Evolutionary conservation across 2,888 invertebrate genomes (phyloP).

Genomic region (Eilema caniola): DNA sequence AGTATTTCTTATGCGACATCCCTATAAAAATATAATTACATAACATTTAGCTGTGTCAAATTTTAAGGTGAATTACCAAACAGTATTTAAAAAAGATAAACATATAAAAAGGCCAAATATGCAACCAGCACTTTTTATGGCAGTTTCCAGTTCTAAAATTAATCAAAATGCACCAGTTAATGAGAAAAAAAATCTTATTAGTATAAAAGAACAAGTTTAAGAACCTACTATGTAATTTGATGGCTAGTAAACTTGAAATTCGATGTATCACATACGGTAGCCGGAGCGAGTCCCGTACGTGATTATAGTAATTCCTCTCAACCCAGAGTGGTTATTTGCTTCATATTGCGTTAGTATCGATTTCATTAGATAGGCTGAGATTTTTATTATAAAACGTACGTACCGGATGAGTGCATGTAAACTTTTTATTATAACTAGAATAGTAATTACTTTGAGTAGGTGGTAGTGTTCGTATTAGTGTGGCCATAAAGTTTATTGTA

Average conservation of each 20-base stretch:
- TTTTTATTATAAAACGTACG: slow-evolving; percentile 55
- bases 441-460: slow-evolving; percentile 53
- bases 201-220: slow-evolving; percentile 33
- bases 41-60: too few species aligned
- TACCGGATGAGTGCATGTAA: slow-evolving; percentile 51
- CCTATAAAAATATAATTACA: too few species aligned
- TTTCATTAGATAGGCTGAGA: slow-evolving; percentile 56
- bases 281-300: slow-evolving; percentile 39
- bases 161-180: slow-evolving; percentile 10
- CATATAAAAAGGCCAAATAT: background rate
- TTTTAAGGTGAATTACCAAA: too few species aligned
- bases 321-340: slow-evolving; percentile 50
- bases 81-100: background rate
- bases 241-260: slow-evolving; percentile 42
- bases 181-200: slow-evolving; percentile 22
- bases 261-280: slow-evolving; percentile 44
- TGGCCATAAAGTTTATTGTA: slow-evolving; percentile 25
- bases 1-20: too few species aligned
- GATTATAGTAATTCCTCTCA: slow-evolving; percentile 54
- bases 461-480: slow-evolving; percentile 37
- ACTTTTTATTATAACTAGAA: slow-evolving; percentile 49
- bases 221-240: slow-evolving; percentile 47
- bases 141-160: slow-evolving; percentile 6
- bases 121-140: background rate
- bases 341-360: slow-evolving; percentile 56